Base-by-base conservation (phyloP, 2,888 invertebrate species). In the Villa cingulata region DNA sequence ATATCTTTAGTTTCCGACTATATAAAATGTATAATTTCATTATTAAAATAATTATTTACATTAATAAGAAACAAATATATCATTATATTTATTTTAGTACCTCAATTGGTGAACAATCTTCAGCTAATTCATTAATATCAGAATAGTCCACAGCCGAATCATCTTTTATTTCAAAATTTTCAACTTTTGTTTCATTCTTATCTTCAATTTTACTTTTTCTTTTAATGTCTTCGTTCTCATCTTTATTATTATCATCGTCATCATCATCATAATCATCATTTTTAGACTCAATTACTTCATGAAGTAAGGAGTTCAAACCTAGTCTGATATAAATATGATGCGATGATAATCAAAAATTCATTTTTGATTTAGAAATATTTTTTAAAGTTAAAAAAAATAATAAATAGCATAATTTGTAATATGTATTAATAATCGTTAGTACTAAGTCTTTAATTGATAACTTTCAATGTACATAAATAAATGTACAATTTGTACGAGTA, bases 121-220 rank as follows among this genome's bases (percentile, higher is more conserved):
- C 92, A 0, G 86, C 92, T n/a, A 84, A 70, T 72, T 96, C 95
- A 58, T 77, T 86, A 57, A 95, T 94, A 63, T 96, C 94, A 50
- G 88, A 95, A 67, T 85, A 96, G 67, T 96, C 95, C 17, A 89
- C 74, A 1, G 95, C 95, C 16, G 83, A 73, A 0, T 61, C 64
- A 45, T 64, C 61, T n/a, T 70, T 57, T 12, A 48, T 64, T 6
- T 56, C 57, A 20, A 65, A 60, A 39, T 63, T 57, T 6, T 68
- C 68, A 17, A 54, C 56, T 23, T 61, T 3, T n/a, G n/a, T n/a
- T n/a, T n/a, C n/a, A n/a, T n/a, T n/a, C n/a, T n/a, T n/a, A n/a
- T n/a, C n/a, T n/a, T n/a, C n/a, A 43, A 44, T 29, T 47, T 46
- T 50, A 29, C 14, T 41, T 2, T 51, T 45, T 1, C 53, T 51